Evolutionary conservation across 2,888 invertebrate species (phyloP), one percentile per base, ranked within the genome.

Genomic region (Axea sp.): DNA sequence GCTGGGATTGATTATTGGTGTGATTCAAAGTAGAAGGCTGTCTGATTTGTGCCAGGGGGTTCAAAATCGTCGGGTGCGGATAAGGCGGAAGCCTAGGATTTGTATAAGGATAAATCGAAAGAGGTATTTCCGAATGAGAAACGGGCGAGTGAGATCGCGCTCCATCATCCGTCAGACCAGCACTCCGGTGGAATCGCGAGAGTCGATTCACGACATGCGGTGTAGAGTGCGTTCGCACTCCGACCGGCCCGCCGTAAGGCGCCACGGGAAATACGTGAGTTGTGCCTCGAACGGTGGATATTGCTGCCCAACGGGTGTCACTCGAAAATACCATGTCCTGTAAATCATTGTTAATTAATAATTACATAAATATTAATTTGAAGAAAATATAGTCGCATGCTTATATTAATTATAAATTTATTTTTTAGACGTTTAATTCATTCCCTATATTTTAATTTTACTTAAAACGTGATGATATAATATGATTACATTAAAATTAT

Each of bases 211-310:
- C 97, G 76, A 98, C 96, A 84, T 96, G 94, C 69, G 95, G 92
- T 67, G 95, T 94, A n/a, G 95, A 94, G 89, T 99, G 99, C 0
- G 99, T 99, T 76, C 99, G 91, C 55, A 96, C 94, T 64, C 95
- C 96, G 76, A 96, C 92, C 57, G 93, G 91, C 47, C 99, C 98
- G 77, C 98, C 98, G 87, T 99, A 99, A 9, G 99, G 96, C 8
- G 96, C 96, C 43, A 99, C 92, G 5, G 99, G 97, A 89, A 98
- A 99, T 76, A 99, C 94, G 88, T 99, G 99, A 19, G 98, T 98
- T 0, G 99, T 99, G 73, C 99, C 99, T 74, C 98, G 92, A 59
- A 97, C 91, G 0, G 99, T 97, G 30, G 96, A 96, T 2, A 99
- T 92, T 1, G 97, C 95, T n/a, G 96, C 93, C 99, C 99, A 99